These are phyloP conservation scores for Bettongia penicillata DNA, from an alignment of 2,113 vertebrate genomes.

Conservation along the genomic window DNA sequence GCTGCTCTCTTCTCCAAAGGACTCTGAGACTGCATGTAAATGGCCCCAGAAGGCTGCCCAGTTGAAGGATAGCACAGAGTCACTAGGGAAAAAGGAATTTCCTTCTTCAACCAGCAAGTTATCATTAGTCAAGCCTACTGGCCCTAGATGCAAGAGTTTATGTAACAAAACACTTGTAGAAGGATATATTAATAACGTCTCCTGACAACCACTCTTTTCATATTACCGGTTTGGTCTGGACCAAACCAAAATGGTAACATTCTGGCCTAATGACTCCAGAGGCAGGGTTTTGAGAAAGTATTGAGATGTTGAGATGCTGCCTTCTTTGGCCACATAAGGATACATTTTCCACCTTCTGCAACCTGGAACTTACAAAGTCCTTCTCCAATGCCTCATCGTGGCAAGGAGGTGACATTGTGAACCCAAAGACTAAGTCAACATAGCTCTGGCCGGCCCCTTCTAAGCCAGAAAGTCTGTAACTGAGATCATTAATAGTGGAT, in stretches of 20 bases:
- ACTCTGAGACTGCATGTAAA: conserved; percentile 14
- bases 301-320: background rate
- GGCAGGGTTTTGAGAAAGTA: background rate
- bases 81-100: conserved; percentile 12
- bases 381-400: background rate
- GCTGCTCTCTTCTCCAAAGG: conserved; percentile 47
- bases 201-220: background rate
- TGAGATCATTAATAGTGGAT: background rate
- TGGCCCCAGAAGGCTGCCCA: rapidly evolving
- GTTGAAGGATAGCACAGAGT: background rate
- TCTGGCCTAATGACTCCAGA: background rate
- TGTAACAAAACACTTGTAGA: background rate
- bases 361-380: background rate
- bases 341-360: conserved; percentile 5
- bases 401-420: background rate
- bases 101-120: conserved; percentile 31
- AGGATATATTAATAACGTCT: background rate
- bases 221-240: background rate
- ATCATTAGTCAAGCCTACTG: conserved; percentile 4
- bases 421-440: background rate
- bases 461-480: background rate
- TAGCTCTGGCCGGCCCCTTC: background rate
- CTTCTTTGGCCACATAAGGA: conserved; percentile 2
- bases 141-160: background rate
- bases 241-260: background rate